These are phyloP conservation scores for Solen grandis DNA, from an alignment of 1,140 invertebrate species.

Conservation along the genomic window DNA sequence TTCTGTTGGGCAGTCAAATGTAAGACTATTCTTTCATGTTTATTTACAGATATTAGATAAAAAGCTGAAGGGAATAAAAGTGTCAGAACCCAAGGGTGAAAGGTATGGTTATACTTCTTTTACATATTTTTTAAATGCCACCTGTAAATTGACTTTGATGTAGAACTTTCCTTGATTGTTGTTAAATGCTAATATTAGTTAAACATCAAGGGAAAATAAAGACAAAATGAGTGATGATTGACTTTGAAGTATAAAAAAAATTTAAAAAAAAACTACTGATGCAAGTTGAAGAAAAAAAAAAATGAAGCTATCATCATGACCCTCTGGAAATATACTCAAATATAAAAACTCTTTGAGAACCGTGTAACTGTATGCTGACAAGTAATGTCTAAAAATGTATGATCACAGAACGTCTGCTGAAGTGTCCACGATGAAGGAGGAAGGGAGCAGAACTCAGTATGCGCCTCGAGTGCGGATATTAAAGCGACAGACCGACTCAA, in stretches of 20 bases:
- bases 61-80: neutral
- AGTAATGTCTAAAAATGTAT: too few relatives aligned
- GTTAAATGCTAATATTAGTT: neutral
- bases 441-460: slow-evolving; percentile 46
- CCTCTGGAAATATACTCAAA: too few relatives aligned
- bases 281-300: neutral
- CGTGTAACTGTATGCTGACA: too few relatives aligned
- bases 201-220: neutral
- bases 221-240: neutral
- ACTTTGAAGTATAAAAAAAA: neutral
- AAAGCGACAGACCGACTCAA: slow-evolving; percentile 12
- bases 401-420: slow-evolving; percentile 11
- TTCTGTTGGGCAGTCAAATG: too few relatives aligned
- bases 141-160: neutral
- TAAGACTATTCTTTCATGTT: too few relatives aligned
- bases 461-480: slow-evolving; percentile 44
- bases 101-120: neutral
- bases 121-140: neutral
- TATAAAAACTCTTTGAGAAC: too few relatives aligned
- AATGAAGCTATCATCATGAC: neutral
- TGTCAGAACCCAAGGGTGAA: neutral
- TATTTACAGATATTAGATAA: neutral
- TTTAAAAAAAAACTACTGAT: neutral
- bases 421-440: slow-evolving; percentile 34
- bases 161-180: neutral